Evolutionary conservation across 2,888 invertebrate species (phyloP), one percentile per base, ranked within the genome.

Genomic region (Gymnocheta viridis): DNA sequence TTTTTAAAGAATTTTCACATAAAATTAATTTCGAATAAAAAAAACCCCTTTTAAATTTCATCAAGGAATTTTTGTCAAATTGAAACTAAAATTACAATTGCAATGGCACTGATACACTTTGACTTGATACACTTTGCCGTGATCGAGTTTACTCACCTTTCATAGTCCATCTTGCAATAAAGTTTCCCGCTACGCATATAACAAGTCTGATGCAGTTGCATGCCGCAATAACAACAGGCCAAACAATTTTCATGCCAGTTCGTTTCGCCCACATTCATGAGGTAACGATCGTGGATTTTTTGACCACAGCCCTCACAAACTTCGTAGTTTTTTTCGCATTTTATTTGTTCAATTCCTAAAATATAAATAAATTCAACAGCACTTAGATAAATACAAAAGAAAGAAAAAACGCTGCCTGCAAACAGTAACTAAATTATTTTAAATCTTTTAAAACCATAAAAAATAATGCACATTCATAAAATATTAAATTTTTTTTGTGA

Each of bases 231-330:
- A 90, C 96, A 96, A 93, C 99, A 99, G 89, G 96, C 96, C 85
- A 99, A 95, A 93, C 99, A 99, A 91, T 96, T 96, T 91, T 98
- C 98, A 93, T 99, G 99, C 96, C 98, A 99, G 90, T 97, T 97
- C 80, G 97, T 94, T 89, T 98, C 98, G 66, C 97, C 96, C 60
- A 99, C 98, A 90, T 98, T 94, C 96, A 98, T 96, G 89, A 99
- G 94, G 93, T 97, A 99, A 81, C 98, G 95, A 93, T 99, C 99
- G 91, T 97, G 95, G 89, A 99, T 99, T 92, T 97, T 96, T 91
- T 96, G 96, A 17, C 97, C 97, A 93, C 99, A 99, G 72, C 98
- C 98, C 89, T 98, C 97, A 93, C 99, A 99, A 89, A 96, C 95
- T 92, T 97, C 97, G 87, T 96, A 96, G 86, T 95, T 95, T 92